Conservation (phyloP, 2,113 vertebrate species). For the Columba livia region DNA sequence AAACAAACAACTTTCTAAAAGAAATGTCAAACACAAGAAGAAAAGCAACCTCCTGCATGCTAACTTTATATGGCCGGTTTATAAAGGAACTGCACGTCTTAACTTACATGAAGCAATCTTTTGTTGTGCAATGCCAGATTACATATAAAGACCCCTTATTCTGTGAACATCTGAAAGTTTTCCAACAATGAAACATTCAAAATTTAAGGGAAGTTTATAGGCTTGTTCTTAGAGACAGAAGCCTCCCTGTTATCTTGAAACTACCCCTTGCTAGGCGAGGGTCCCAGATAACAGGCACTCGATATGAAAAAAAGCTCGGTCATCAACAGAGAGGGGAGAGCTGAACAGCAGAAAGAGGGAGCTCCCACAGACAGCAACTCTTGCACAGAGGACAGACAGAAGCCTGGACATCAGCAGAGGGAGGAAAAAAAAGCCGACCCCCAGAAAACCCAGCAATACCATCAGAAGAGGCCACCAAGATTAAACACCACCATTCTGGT, state of each 20-base stretch:
- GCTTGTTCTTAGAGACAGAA: conserved; percentile 20
- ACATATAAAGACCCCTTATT: conserved; percentile 38
- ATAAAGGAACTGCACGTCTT: conserved; percentile 19
- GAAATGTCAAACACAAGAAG: background rate
- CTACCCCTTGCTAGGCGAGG: conserved; percentile 1
- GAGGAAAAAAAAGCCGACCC: background rate
- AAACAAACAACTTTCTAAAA: background rate
- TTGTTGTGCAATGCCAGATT: background rate
- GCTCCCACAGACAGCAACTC: background rate
- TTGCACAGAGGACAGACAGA: background rate
- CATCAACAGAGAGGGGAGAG: background rate
- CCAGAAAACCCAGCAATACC: background rate
- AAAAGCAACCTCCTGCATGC: background rate
- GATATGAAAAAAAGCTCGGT: background rate
- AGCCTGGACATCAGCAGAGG: background rate
- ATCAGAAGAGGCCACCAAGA: background rate
- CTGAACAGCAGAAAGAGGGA: background rate
- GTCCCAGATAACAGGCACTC: background rate
- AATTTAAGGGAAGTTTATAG: conserved; percentile 34
- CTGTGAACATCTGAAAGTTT: conserved; percentile 29
- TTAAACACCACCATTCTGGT: background rate
- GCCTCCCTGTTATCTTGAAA: conserved; percentile 25
- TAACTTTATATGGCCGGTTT: background rate
- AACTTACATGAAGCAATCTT: conserved; percentile 13
- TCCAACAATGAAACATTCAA: conserved; percentile 23